Evolutionary conservation across 1,140 invertebrate genomes (phyloP).

Genomic region (Anagrus nilaparvatae): DNA sequence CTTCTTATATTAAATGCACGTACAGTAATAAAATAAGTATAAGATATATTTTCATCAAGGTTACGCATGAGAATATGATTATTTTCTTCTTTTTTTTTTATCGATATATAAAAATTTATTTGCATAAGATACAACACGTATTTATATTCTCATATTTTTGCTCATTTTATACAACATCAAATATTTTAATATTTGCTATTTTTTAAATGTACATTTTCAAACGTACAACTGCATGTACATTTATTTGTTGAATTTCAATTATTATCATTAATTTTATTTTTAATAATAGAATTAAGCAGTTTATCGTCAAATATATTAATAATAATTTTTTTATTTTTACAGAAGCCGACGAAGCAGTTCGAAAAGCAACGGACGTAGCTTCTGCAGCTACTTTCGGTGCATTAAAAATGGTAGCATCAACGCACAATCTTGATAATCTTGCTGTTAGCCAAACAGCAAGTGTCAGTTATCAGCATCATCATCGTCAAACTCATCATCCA

Average conservation of each 20-base stretch:
- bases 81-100: no score
- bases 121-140: no score
- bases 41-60: no score
- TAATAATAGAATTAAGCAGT: background rate
- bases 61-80: no score
- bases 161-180: slow-evolving; percentile 1
- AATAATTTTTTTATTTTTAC: slow-evolving; percentile 15
- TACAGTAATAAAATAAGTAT: no score
- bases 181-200: background rate
- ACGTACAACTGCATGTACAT: no score
- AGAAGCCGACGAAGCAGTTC: slow-evolving; percentile 34
- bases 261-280: slow-evolving; percentile 1
- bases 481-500: slow-evolving; percentile 21
- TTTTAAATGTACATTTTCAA: no score
- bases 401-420: slow-evolving; percentile 37
- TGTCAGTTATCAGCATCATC: slow-evolving; percentile 25
- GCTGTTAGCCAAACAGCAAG: slow-evolving; percentile 25
- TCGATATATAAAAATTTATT: no score
- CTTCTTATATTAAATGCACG: no score
- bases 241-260: background rate
- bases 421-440: slow-evolving; percentile 32
- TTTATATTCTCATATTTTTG: slow-evolving; percentile 5
- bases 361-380: slow-evolving; percentile 24
- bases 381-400: slow-evolving; percentile 17
- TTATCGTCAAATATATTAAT: background rate